Conservation (phyloP, 1,140 invertebrate species). For the Dendroctonus valens region DNA sequence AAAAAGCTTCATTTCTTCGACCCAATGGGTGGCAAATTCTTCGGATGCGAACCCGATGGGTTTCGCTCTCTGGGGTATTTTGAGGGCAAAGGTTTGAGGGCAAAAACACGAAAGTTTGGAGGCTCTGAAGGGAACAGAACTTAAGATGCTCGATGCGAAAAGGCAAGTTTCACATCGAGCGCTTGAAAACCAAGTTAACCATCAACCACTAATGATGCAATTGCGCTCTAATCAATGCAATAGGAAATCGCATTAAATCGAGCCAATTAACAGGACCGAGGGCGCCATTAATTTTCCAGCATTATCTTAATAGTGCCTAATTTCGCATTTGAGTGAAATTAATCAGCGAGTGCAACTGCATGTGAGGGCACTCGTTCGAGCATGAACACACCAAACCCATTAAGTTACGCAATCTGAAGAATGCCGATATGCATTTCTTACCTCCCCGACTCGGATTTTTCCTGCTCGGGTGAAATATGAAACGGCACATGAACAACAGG, state of each 20-base stretch:
- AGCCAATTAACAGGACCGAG: no score
- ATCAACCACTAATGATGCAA: no score
- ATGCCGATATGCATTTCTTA: constrained; percentile 32
- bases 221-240: background rate
- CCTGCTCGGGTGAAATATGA: constrained; percentile 22
- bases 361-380: constrained; percentile 25
- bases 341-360: constrained; percentile 20
- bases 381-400: constrained; percentile 30
- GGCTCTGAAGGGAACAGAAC: no score
- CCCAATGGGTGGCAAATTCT: no score
- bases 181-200: no score
- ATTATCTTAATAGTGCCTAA: constrained; percentile 28
- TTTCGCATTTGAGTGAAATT: constrained; percentile 25
- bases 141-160: no score
- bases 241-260: background rate
- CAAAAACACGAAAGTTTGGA: no score
- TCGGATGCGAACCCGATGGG: no score
- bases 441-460: constrained; percentile 24
- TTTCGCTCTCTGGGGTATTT: no score
- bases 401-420: constrained; percentile 30
- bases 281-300: constrained; percentile 14
- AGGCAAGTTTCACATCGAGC: no score
- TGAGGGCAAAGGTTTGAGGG: no score
- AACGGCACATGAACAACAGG: constrained; percentile 18
- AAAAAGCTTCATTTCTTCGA: no score